Evolutionary conservation across 2,113 vertebrate species (phyloP).

Genomic region (Isichthys henryi): DNA sequence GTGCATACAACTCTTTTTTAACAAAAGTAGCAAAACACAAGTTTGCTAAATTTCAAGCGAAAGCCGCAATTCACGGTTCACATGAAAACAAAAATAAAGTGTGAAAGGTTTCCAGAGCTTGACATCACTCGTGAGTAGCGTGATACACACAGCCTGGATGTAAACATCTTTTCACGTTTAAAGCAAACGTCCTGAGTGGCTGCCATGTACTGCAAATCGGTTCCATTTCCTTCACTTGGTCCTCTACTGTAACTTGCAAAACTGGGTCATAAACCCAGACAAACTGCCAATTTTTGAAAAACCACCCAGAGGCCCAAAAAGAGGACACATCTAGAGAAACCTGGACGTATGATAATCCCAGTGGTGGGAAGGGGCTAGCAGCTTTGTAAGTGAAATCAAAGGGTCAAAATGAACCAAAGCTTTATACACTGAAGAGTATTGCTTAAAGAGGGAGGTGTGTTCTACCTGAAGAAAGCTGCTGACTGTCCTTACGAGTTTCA

Average conservation of each 20-base stretch:
- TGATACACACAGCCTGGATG: neutral
- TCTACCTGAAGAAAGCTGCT: neutral
- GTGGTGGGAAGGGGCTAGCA: neutral
- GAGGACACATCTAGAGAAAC: neutral
- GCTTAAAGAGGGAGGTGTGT: neutral
- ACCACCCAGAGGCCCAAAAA: neutral
- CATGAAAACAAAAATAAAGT: neutral
- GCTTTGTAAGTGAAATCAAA: neutral
- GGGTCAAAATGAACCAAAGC: neutral
- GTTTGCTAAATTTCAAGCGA: neutral
- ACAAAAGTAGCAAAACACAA: neutral
- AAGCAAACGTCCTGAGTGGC: neutral
- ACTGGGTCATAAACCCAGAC: neutral
- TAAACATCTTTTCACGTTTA: neutral
- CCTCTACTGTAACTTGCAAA: neutral
- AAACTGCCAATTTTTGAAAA: too few species aligned
- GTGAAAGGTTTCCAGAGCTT: neutral
- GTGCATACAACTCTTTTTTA: neutral
- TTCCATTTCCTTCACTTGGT: neutral
- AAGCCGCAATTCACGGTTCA: neutral
- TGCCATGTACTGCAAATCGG: neutral
- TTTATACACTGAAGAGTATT: neutral
- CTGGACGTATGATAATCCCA: neutral
- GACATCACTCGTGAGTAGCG: neutral
- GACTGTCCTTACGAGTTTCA: neutral